Percentiles rank a stretch among this genome's conserved stretches.
Conservation (phyloP, 30 jellyfish, hydroid and myxozoan species). For the Catostylus mosaicus region DNA sequence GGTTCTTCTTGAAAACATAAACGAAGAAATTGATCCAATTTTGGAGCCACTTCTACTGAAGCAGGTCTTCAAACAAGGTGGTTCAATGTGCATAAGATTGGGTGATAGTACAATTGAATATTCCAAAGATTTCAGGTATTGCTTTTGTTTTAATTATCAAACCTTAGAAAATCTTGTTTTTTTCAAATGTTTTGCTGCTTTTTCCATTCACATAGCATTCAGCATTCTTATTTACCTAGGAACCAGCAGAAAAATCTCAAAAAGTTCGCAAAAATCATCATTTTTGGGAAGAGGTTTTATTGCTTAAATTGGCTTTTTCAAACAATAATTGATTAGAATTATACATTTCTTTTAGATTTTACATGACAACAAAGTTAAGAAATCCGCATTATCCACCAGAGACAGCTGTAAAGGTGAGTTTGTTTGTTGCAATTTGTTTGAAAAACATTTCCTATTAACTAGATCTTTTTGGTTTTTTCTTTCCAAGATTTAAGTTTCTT, state of each 20-base stretch:
- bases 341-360: slow-evolving; percentile 84
- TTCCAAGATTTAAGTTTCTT: no score
- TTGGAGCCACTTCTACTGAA: slow-evolving; percentile 94
- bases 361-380: slow-evolving; percentile 96
- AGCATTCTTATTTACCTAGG: no score
- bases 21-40: slow-evolving; percentile 95
- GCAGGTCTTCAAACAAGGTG: slow-evolving; percentile 97
- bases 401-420: slow-evolving; percentile 93
- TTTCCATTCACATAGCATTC: neutral
- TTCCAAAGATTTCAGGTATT: slow-evolving; percentile 91
- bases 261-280: no score
- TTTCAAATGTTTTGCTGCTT: no score
- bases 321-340: no score
- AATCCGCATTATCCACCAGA: slow-evolving; percentile 99
- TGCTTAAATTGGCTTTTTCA: no score
- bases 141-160: no score
- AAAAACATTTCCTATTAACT: no score
- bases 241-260: no score
- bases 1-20: slow-evolving; percentile 97
- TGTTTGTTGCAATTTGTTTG: no score
- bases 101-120: slow-evolving; percentile 99
- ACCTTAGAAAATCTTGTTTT: neutral
- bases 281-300: no score
- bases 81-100: slow-evolving; percentile 92
- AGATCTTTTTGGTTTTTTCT: no score